phyloP scores from a whole-genome alignment of 2,113 vertebrate species.

The Fulmarus glacialis region DNA sequence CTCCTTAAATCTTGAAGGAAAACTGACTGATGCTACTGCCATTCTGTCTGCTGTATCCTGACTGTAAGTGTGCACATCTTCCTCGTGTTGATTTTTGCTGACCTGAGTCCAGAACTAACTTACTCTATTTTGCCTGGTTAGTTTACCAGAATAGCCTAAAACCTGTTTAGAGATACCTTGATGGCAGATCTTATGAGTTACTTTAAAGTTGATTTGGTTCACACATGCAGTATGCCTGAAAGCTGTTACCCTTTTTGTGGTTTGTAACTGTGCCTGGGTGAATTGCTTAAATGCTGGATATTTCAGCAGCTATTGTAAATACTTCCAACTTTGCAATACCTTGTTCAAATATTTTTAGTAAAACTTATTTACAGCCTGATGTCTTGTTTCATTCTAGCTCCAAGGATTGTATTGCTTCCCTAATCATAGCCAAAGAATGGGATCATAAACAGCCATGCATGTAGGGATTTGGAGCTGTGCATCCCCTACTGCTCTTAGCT shows the following conservation, averaged over 20 bases:
- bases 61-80: neutral
- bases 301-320: constrained; percentile 26
- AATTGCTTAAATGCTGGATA: neutral
- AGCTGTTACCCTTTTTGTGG: neutral
- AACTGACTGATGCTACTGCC: neutral
- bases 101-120: neutral
- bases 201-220: neutral
- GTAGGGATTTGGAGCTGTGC: neutral
- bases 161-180: neutral
- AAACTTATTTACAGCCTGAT: neutral
- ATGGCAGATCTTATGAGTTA: neutral
- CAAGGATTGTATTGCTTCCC: neutral
- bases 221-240: neutral
- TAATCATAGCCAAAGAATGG: neutral
- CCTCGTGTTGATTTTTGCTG: neutral
- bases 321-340: neutral
- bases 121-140: neutral
- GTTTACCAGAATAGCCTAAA: neutral
- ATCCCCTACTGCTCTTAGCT: neutral
- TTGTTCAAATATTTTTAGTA: constrained; percentile 58
- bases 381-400: neutral
- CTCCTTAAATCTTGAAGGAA: neutral
- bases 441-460: neutral
- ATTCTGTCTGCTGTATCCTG: neutral
- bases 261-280: neutral